These are phyloP conservation scores for Megathymus violae DNA, from an alignment of 1,140 invertebrate genomes.

Conservation along the genomic window DNA sequence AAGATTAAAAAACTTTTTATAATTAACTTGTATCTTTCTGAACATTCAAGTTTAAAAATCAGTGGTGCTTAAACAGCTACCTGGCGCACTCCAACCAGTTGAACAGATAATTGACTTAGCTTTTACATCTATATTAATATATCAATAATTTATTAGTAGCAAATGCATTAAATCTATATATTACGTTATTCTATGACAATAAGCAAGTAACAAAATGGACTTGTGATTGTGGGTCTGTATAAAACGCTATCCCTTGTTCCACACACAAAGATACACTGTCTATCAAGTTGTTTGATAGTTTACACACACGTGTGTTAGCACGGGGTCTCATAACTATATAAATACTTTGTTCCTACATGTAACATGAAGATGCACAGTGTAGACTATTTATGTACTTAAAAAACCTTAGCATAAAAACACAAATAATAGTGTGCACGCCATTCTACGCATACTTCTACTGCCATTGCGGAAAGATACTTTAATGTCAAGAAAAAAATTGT, in stretches of 20 bases:
- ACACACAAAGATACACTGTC: slow-evolving; percentile 11
- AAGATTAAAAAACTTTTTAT: too few species aligned
- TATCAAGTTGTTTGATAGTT: slow-evolving; percentile 18
- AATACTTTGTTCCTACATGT: too few species aligned
- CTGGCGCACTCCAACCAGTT: background rate
- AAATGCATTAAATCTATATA: background rate
- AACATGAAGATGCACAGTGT: too few species aligned
- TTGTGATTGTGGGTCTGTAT: background rate
- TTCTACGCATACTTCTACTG: too few species aligned
- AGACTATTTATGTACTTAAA: too few species aligned
- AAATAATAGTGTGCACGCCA: too few species aligned
- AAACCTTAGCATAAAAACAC: too few species aligned
- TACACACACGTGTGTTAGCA: slow-evolving; percentile 31
- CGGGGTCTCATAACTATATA: slow-evolving; percentile 1
- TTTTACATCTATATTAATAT: background rate
- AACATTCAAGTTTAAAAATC: background rate
- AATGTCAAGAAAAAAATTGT: too few species aligned
- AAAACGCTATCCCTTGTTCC: slow-evolving; percentile 10
- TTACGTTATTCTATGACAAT: background rate
- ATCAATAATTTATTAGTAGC: background rate
- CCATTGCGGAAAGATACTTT: too few species aligned
- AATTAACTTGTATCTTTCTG: too few species aligned
- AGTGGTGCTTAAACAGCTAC: background rate
- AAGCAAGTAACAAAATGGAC: background rate
- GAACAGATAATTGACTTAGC: background rate